Evolutionary conservation across 2,888 invertebrate species (phyloP).

Genomic region (Cosmia pyralina): DNA sequence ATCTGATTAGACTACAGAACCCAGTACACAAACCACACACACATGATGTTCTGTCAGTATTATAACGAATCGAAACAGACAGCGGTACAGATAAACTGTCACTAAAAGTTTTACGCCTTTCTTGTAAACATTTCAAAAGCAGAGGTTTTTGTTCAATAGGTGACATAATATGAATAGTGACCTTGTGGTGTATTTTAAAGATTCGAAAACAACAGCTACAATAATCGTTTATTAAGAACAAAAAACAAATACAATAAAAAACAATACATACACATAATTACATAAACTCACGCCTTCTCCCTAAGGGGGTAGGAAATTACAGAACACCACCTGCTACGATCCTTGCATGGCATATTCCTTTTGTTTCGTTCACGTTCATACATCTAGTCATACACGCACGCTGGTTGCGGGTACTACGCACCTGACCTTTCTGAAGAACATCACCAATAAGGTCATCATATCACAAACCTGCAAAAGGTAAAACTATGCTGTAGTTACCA

Average conservation of each 20-base stretch:
- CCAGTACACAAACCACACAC: neutral
- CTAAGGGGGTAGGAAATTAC: neutral
- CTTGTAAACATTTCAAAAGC: conserved; percentile 20
- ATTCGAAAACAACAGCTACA: neutral
- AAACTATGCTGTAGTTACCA: neutral
- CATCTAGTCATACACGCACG: neutral
- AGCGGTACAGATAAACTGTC: conserved; percentile 45
- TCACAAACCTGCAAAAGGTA: neutral
- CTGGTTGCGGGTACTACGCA: neutral
- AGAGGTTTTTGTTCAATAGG: conserved; percentile 5
- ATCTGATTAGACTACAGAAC: conserved; percentile 29
- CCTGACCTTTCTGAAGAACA: neutral
- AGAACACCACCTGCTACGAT: neutral
- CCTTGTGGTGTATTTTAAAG: neutral
- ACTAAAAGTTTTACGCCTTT: conserved; percentile 52
- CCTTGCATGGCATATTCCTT: neutral
- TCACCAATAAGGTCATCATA: neutral
- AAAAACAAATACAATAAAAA: neutral
- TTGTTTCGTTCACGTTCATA: neutral
- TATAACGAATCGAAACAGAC: conserved; percentile 53
- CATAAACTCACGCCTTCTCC: neutral
- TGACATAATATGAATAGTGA: neutral
- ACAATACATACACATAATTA: neutral
- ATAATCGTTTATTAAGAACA: neutral
- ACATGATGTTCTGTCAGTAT: conserved; percentile 12